Evolutionary conservation across 2,113 vertebrate species (phyloP), one percentile per base, ranked within the genome.

Genomic region (Manacus vitellinus): DNA sequence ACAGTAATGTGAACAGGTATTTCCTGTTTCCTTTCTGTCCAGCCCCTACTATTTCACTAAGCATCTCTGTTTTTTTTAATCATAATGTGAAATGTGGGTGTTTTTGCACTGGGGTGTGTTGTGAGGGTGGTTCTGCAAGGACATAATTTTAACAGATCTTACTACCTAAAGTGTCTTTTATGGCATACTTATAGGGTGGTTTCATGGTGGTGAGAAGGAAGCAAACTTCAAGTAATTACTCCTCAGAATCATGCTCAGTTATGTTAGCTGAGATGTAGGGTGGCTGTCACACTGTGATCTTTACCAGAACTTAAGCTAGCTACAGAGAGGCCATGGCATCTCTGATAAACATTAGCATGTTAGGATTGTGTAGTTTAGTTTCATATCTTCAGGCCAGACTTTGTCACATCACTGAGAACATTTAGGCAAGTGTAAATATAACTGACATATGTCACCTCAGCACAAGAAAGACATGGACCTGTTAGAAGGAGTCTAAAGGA

Each of bases 81-180:
- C 37, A 25, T 35, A 27, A 8, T 58, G 21, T 9, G 14, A 74
- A 24, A 2, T 58, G 47, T 10, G 10, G 22, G 8, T 20, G 7
- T 44, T 63, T 37, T 19, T 7, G 12, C 37, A 3, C 5, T 7
- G 46, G 7, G 18, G 1, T 2, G 2, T 41, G 3, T 51, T 85
- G 46, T 33, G 10, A 52, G 9, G 12, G 8, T 30, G 46, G 20
- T 67, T 84, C 22, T 78, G 8, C 15, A 46, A 58, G 7, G 22
- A 68, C 7, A 3, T 28, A 30, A 47, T 43, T 83, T 58, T 41
- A 52, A 16, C 58, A 56, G 28, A 33, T 77, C 10, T 84, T 55
- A 55, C 21, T 33, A 24, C 4, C 41, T 44, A 22, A 37, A 30
- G 15, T 65, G 19, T 11, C 11, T 70, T 66, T 7, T 49, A 2